phyloP scores from a whole-genome alignment of 2,797 vertebrate genomes.

The Protosalanx chinensis region DNA sequence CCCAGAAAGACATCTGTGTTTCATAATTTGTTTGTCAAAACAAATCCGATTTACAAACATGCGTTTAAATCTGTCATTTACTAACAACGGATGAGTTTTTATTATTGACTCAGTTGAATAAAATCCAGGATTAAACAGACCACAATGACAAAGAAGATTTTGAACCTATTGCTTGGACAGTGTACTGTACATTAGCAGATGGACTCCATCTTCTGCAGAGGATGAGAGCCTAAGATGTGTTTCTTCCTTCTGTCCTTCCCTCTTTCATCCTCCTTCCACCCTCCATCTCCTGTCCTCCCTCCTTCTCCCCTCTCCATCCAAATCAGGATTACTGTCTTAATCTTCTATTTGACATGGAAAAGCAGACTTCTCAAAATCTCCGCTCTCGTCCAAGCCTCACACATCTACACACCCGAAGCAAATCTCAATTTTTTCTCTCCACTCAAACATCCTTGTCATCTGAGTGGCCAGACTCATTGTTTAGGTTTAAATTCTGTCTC shows the following conservation, averaged over 20 bases:
- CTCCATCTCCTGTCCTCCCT: slow-evolving; percentile 44
- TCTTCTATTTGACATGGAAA: slow-evolving; percentile 72
- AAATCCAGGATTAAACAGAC: slow-evolving; percentile 54
- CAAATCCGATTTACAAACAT: slow-evolving; percentile 10
- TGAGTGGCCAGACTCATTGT: neutral
- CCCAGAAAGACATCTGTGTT: slow-evolving; percentile 28
- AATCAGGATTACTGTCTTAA: slow-evolving; percentile 74
- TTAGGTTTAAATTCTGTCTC: neutral
- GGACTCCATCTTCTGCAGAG: slow-evolving; percentile 10
- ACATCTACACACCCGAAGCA: slow-evolving; percentile 42
- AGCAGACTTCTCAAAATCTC: slow-evolving; percentile 74
- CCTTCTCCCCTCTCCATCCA: slow-evolving; percentile 55
- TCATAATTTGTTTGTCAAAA: slow-evolving; percentile 28
- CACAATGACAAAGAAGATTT: neutral
- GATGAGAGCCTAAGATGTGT: slow-evolving; percentile 9
- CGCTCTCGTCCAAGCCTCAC: slow-evolving; percentile 64
- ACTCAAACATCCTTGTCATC: slow-evolving; percentile 18
- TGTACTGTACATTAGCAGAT: neutral
- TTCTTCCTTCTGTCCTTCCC: slow-evolving; percentile 25
- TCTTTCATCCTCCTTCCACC: slow-evolving; percentile 39
- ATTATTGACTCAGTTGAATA: slow-evolving; percentile 32
- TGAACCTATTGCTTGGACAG: neutral
- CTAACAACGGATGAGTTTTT: slow-evolving; percentile 23
- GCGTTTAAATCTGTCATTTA: slow-evolving; percentile 1
- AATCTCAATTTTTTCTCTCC: neutral